phyloP scores from a whole-genome alignment of 2,113 vertebrate species.

The Nannospalax galili region DNA sequence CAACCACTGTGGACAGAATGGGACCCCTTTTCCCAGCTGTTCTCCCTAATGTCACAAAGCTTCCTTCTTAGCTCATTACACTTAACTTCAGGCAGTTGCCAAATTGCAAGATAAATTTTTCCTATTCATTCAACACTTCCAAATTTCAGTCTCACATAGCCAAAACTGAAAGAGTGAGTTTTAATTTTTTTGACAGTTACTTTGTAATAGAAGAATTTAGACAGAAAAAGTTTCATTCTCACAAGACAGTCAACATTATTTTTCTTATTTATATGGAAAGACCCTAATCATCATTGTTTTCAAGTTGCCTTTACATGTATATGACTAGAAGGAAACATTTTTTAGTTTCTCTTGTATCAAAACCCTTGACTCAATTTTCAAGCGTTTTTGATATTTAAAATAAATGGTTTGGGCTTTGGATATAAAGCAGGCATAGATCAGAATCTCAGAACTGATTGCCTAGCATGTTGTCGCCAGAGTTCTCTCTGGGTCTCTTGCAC shows the following conservation, averaged over 20 bases:
- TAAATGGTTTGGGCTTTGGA: not conserved
- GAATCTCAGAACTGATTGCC: not conserved
- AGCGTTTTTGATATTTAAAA: not conserved
- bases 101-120: slow-evolving; percentile 66
- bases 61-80: slow-evolving; percentile 82
- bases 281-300: not conserved
- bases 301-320: not conserved
- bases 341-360: not conserved
- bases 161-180: not conserved
- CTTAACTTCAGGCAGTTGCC: slow-evolving; percentile 79
- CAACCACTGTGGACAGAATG: slow-evolving; percentile 67
- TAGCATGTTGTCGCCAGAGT: too few species aligned
- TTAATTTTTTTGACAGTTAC: not conserved
- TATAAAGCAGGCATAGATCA: not conserved
- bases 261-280: not conserved
- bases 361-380: slow-evolving; percentile 16
- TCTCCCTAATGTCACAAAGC: slow-evolving; percentile 82
- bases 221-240: not conserved
- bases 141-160: slow-evolving; percentile 37
- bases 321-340: not conserved
- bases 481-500: too few species aligned
- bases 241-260: slow-evolving; percentile 33
- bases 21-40: slow-evolving; percentile 71
- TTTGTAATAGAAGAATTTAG: not conserved
- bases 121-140: slow-evolving; percentile 14